Percentiles rank a stretch among this genome's conserved stretches.
phyloP scores from a whole-genome alignment of 2,888 invertebrate genomes.

The Kuschelorhynchus macadamiae region DNA sequence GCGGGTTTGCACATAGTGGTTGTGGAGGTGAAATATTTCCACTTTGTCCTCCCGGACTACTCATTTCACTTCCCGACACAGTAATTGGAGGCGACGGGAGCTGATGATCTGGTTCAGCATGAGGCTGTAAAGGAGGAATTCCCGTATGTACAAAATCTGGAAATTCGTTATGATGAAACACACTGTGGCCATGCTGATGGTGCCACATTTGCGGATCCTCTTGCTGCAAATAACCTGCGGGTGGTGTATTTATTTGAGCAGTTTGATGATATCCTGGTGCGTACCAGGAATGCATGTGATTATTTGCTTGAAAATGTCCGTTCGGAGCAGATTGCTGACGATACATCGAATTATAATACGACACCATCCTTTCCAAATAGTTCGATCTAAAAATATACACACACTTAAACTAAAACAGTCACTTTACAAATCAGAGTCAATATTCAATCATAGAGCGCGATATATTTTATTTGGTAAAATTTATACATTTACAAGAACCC shows the following conservation, averaged over 20 bases:
- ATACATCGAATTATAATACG: conserved; percentile 78
- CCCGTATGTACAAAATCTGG: conserved; percentile 63
- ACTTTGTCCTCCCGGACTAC: conserved; percentile 72
- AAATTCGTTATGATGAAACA: conserved; percentile 69
- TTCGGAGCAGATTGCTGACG: conserved; percentile 71
- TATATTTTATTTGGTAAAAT: conserved; percentile 6
- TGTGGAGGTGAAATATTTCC: conserved; percentile 65
- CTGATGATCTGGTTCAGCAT: conserved; percentile 60
- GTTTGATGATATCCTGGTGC: conserved; percentile 69
- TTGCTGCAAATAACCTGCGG: conserved; percentile 61
- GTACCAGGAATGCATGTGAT: conserved; percentile 68
- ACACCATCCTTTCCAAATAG: conserved; percentile 73
- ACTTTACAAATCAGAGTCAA: too few species aligned
- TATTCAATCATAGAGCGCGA: not conserved
- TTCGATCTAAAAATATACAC: conserved; percentile 7
- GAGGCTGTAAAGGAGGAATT: conserved; percentile 70
- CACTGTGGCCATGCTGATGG: conserved; percentile 65
- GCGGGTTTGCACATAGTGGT: conserved; percentile 58
- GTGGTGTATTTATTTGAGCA: conserved; percentile 55
- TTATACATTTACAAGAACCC: conserved; percentile 3
- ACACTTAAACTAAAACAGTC: conserved; percentile 17
- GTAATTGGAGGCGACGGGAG: conserved; percentile 75
- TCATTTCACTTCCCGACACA: conserved; percentile 74
- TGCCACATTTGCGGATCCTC: conserved; percentile 69
- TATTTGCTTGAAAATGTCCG: conserved; percentile 68